Evolutionary conservation across 2,888 invertebrate species (phyloP).

Genomic region (Drosophila suboccidentalis): DNA sequence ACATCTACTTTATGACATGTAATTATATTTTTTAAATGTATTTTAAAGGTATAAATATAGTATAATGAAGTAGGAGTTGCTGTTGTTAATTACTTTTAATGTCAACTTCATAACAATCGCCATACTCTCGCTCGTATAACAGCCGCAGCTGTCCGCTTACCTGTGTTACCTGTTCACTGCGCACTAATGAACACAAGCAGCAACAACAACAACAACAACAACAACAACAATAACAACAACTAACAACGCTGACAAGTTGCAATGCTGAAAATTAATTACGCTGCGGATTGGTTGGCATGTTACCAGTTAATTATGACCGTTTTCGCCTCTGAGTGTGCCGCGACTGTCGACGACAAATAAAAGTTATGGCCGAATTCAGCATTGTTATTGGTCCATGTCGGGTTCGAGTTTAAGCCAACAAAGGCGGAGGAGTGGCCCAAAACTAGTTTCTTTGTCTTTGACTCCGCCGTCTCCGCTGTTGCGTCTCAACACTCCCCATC

Average conservation of each 20-base stretch:
- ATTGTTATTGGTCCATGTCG: slow-evolving; percentile 50
- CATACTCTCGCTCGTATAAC: slow-evolving; percentile 6
- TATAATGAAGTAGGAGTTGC: neutral
- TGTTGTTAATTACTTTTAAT: slow-evolving; percentile 39
- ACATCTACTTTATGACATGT: neutral
- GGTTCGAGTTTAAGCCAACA: slow-evolving; percentile 13
- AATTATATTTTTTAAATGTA: slow-evolving; percentile 1
- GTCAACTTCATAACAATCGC: slow-evolving; percentile 37
- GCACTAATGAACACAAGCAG: slow-evolving; percentile 68
- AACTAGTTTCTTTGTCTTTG: slow-evolving; percentile 51
- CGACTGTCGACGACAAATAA: slow-evolving; percentile 45
- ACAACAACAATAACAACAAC: slow-evolving; percentile 25
- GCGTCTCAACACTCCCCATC: slow-evolving; percentile 25
- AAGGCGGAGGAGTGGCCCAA: slow-evolving; percentile 56
- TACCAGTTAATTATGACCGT: slow-evolving; percentile 70
- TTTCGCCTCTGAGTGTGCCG: slow-evolving; percentile 52
- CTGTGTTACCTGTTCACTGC: slow-evolving; percentile 58
- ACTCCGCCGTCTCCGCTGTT: slow-evolving; percentile 28
- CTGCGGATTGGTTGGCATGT: slow-evolving; percentile 62
- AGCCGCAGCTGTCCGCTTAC: slow-evolving; percentile 17
- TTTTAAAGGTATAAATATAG: slow-evolving; percentile 7
- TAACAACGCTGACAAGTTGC: slow-evolving; percentile 60
- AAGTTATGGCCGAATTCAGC: slow-evolving; percentile 53
- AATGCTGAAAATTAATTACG: slow-evolving; percentile 71
- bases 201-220: slow-evolving; percentile 45